Evolutionary conservation across 2,888 invertebrate genomes (phyloP).

Genomic region (Melinaea marsaeus): DNA sequence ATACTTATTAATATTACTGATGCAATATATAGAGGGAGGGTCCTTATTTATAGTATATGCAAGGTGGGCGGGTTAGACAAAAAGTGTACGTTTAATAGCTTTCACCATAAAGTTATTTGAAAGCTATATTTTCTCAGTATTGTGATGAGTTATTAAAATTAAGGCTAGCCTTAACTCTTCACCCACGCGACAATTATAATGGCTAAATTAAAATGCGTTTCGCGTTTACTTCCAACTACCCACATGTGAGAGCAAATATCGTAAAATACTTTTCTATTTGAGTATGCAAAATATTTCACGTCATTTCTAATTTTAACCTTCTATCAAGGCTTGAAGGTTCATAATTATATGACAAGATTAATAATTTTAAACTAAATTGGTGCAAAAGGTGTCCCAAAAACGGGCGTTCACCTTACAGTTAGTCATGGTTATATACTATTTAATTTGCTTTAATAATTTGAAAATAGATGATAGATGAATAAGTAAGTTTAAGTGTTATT

Average conservation of each 20-base stretch:
- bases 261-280: conserved; percentile 41
- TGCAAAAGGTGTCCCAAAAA: conserved; percentile 61
- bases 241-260: conserved; percentile 31
- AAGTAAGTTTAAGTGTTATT: too few species aligned
- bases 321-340: not conserved
- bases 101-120: not conserved
- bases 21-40: too few species aligned
- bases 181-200: conserved; percentile 10
- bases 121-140: not conserved
- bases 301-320: conserved; percentile 9
- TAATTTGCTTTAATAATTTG: not conserved
- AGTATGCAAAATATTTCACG: conserved; percentile 36
- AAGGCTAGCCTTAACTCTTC: not conserved
- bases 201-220: conserved; percentile 22
- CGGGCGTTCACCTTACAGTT: conserved; percentile 54
- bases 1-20: too few species aligned
- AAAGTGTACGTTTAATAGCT: not conserved
- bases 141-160: not conserved
- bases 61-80: too few species aligned
- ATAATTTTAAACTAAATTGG: conserved; percentile 58
- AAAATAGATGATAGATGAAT: too few species aligned
- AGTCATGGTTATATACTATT: conserved; percentile 10
- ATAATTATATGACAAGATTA: conserved; percentile 15
- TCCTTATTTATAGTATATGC: too few species aligned
- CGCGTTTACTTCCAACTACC: conserved; percentile 23